A percentile compares a stretch with the other conserved stretches of the same genome.
Conservation (phyloP, 2,888 invertebrate genomes). For the Cryptocephalus primarius region DNA sequence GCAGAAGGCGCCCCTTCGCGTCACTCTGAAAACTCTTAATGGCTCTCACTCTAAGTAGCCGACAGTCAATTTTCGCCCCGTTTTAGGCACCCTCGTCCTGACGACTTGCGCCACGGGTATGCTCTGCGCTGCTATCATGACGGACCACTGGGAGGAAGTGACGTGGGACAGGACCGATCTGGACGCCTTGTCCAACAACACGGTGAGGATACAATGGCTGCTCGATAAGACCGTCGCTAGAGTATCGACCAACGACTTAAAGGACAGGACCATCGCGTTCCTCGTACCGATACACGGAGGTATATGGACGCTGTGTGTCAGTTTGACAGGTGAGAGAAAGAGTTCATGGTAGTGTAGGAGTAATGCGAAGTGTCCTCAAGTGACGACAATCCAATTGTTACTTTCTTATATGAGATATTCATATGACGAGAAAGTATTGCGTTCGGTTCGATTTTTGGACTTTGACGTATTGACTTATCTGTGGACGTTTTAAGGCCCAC, state of each 20-base stretch:
- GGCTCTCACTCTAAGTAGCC: no score
- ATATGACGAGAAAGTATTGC: no score
- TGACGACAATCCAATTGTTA: no score
- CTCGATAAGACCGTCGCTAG: conserved; percentile 65
- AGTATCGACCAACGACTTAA: conserved; percentile 33
- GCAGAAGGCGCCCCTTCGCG: no score
- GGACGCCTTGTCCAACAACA: conserved; percentile 46
- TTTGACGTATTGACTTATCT: no score
- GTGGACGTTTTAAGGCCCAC: no score
- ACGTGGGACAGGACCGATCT: conserved; percentile 61
- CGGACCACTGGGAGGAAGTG: conserved; percentile 84
- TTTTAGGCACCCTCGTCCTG: conserved; percentile 45
- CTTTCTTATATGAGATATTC: no score
- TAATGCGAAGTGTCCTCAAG: conserved; percentile 13
- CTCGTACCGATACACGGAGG: conserved; percentile 84
- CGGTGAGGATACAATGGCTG: conserved; percentile 54
- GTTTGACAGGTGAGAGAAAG: conserved; percentile 73
- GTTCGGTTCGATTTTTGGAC: no score
- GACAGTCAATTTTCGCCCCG: no score
- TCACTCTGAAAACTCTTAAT: no score
- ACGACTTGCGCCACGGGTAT: conserved; percentile 70
- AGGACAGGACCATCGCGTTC: conserved; percentile 43
- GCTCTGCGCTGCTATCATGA: conserved; percentile 78
- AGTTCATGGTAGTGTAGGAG: conserved; percentile 34
- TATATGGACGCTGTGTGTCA: conserved; percentile 80